Evolutionary conservation across 2,113 vertebrate species (phyloP).

Genomic region (Progne subis): DNA sequence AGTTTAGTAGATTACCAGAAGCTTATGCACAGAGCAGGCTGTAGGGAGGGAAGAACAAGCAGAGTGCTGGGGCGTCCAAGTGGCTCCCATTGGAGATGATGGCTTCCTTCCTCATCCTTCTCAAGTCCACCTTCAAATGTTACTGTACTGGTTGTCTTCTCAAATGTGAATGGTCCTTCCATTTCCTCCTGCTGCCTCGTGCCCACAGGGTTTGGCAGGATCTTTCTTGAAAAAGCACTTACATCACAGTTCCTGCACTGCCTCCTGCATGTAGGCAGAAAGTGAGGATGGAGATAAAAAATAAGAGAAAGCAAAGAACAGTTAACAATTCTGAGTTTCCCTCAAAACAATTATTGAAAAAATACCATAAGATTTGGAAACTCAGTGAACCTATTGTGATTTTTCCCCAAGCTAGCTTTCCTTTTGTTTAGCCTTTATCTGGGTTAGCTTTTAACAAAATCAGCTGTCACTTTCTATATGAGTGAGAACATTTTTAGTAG

Average conservation of each 20-base stretch:
- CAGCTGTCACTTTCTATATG: background rate
- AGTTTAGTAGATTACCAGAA: too few species aligned
- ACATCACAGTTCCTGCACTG: background rate
- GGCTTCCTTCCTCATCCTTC: background rate
- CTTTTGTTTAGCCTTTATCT: background rate
- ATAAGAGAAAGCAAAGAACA: background rate
- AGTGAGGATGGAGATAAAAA: background rate
- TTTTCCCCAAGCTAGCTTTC: background rate
- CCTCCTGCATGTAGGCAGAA: background rate
- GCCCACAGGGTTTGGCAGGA: background rate
- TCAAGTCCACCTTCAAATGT: background rate
- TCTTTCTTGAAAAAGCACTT: background rate
- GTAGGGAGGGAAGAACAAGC: background rate
- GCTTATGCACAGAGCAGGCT: background rate
- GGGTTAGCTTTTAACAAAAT: background rate
- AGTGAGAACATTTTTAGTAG: constrained; percentile 27
- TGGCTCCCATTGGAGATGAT: background rate
- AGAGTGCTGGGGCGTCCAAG: too few species aligned
- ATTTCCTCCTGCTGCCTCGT: background rate
- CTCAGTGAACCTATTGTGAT: fast-evolving
- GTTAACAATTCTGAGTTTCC: background rate
- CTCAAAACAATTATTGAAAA: background rate
- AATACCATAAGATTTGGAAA: background rate
- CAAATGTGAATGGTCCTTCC: background rate
- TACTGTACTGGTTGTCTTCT: background rate